A percentile compares a stretch with the other conserved stretches of the same genome.
Conservation (phyloP, 2,888 invertebrate species). For the Oligia fasciuncula region DNA sequence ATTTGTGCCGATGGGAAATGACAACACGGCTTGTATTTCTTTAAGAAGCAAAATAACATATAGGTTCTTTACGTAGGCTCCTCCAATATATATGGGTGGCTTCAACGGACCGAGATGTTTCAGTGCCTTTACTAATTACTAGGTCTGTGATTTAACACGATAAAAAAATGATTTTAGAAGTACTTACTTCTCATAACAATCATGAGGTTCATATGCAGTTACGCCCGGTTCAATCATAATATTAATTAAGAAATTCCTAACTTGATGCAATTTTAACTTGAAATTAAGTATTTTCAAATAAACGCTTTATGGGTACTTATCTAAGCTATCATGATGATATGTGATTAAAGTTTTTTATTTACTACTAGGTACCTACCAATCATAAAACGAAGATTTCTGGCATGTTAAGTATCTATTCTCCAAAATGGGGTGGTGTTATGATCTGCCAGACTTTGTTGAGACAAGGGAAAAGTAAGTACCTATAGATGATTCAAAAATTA, state of each 20-base stretch:
- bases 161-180: background rate
- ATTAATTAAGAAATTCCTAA: slow-evolving; percentile 47
- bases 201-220: slow-evolving; percentile 21
- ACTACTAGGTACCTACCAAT: background rate
- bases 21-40: background rate
- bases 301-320: slow-evolving; percentile 3
- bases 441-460: background rate
- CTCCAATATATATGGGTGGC: no score
- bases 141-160: background rate
- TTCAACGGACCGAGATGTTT: background rate
- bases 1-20: background rate
- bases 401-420: background rate
- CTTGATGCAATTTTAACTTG: slow-evolving; percentile 22
- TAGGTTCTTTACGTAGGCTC: background rate
- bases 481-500: slow-evolving; percentile 2
- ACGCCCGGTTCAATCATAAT: slow-evolving; percentile 19
- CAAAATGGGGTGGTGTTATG: slow-evolving; percentile 1
- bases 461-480: background rate
- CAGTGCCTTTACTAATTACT: background rate
- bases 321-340: background rate
- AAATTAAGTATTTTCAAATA: background rate
- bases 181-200: slow-evolving; percentile 3
- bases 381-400: background rate
- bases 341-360: slow-evolving; percentile 6
- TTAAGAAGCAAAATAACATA: background rate